These are phyloP conservation scores for Palaemon carinicauda DNA, from an alignment of 1,140 invertebrate genomes.

Conservation along the genomic window DNA sequence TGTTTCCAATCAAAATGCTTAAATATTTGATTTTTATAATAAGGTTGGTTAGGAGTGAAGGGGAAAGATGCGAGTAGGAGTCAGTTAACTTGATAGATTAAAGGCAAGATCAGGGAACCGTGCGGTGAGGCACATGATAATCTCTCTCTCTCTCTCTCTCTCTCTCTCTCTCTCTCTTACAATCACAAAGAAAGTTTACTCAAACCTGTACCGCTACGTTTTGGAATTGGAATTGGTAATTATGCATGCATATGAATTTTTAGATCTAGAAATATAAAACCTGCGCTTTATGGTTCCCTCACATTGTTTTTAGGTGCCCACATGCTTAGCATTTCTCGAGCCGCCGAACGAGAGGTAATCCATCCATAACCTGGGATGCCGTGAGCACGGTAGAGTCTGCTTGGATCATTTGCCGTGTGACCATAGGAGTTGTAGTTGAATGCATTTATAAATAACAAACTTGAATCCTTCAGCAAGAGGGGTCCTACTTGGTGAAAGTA, in stretches of 20 bases:
- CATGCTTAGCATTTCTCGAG: constrained; percentile 24
- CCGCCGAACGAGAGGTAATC: constrained; percentile 45
- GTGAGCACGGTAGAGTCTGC: constrained; percentile 37
- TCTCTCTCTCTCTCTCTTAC: too few species aligned
- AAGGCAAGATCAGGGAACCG: too few species aligned
- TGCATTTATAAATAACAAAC: constrained; percentile 46
- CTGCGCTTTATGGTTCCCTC: not conserved
- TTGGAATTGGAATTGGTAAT: not conserved
- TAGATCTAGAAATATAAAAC: not conserved
- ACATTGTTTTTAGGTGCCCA: constrained; percentile 48
- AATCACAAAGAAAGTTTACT: too few species aligned
- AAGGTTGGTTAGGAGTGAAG: too few species aligned
- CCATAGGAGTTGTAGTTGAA: constrained; percentile 56
- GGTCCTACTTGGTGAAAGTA: constrained; percentile 44
- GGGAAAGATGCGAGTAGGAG: too few species aligned
- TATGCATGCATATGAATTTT: not conserved
- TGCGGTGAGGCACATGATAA: too few species aligned
- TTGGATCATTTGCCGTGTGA: constrained; percentile 33
- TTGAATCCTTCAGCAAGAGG: constrained; percentile 24
- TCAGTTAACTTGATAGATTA: too few species aligned
- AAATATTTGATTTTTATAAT: too few species aligned
- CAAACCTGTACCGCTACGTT: too few species aligned
- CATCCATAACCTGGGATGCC: constrained; percentile 57
- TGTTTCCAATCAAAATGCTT: too few species aligned
- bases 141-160: too few species aligned